Base-by-base conservation (phyloP, 2,888 invertebrate genomes). In the Drosophila dives region DNA sequence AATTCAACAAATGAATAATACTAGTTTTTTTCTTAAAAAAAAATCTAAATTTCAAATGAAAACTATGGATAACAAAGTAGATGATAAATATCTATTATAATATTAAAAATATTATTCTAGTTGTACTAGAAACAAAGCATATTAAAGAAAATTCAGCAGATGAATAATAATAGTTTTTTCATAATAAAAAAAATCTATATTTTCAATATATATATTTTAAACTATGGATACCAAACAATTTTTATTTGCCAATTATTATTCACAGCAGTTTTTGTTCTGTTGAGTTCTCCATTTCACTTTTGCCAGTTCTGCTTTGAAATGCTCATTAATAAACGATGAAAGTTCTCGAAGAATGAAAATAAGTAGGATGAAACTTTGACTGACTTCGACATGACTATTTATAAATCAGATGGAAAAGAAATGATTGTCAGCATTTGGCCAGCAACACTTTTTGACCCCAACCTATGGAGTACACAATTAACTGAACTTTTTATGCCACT, bases 391-490 rank as follows among this genome's bases (percentile, higher is more conserved):
- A 17, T 45, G 15, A 10, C 56, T 23, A 65, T 50, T 61, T 48
- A 69, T 62, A 60, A 69, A 60, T 65, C 61, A 48, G 26, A 59
- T 60, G 66, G 45, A 54, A 64, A 45, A 63, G 64, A 49, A 49
- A 48, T 36, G 65, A 59, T 56, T 42, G 29, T 42, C 64, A 64
- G 74, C 61, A 67, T 56, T 36, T 65, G 64, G 62, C 61, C 32
- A 23, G 49, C 58, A 66, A 60, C 50, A 48, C 60, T 67, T 72
- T 71, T 75, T 50, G 68, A 65, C 53, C 71, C 38, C 40, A 48
- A 17, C 59, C 40, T 48, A 34, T 56, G 34, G 32, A 68, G 66
- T 4, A 29, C 81, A 81, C 79, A 84, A 86, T 89, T 86, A 81
- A 83, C 71, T 67, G 34, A 42, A 32, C 63, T 65, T 63, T 67